Evolutionary conservation across 2,888 invertebrate genomes (phyloP), one percentile per base, ranked within the genome.

Genomic region (Himalopsyche anomala): DNA sequence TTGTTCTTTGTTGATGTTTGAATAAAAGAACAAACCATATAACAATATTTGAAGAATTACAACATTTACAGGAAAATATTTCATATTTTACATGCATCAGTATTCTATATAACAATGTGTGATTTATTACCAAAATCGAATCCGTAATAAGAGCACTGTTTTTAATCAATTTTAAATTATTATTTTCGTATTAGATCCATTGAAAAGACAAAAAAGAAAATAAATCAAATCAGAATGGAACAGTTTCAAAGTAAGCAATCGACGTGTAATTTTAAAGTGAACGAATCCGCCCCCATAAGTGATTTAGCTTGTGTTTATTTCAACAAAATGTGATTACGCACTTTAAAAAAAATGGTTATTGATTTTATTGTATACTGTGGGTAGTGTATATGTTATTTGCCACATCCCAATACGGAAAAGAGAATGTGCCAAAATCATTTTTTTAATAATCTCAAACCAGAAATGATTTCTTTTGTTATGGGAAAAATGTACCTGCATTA

Each of bases 391-490:
- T 62, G 19, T 62, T 62, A 62, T 62, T 62, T 62, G 19, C 28
- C 19, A 19, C 62, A 62, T 62, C 62, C 62, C n/a, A 62, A 62
- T 62, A 62, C 19, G 62, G 19, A 62, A 62, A 62, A 62, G 62
- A 62, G 62, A 62, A 62, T 62, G 62, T 62, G 62, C n/a, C 2
- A 62, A 62, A 62, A 28, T 19, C 19, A 28, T 19, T 62, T n/a
- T n/a, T 62, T 62, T 19, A 8, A 45, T 19, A 51, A 51, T 62
- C 6, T 62, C 19, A 62, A 62, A 62, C 62, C 62, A 19, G 19
- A 62, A 19, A 28, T 62, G 62, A 62, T 62, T 62, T 62, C 19
- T 62, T 62, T 62, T 62, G 62, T 62, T 19, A 28, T 62, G 19
- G 11, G 19, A n/a, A 62, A 62, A 28, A 19, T 19, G 19, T 19